Conservation (phyloP, 2,797 vertebrate species). For the Decapterus maruadsi region DNA sequence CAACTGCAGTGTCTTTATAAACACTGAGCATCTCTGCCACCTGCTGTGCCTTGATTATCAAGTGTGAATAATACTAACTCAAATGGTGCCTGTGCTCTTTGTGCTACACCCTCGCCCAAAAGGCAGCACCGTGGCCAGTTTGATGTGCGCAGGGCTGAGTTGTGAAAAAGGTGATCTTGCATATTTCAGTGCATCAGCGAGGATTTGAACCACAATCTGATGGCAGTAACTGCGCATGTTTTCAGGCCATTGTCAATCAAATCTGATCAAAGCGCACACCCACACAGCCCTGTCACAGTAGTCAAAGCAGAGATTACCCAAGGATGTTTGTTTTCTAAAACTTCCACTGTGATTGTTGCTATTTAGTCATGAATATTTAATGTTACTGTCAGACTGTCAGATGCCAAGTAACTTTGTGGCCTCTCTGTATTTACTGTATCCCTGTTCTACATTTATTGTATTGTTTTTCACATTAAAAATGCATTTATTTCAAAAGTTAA, state of each 20-base stretch:
- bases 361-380: not conserved
- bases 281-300: not conserved
- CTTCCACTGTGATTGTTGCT: not conserved
- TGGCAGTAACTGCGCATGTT: not conserved
- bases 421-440: too few relatives aligned
- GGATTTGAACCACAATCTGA: conserved; percentile 1
- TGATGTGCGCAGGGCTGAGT: not conserved
- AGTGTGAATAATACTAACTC: not conserved
- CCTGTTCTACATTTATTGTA: not conserved
- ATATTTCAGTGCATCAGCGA: not conserved
- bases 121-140: not conserved
- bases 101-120: not conserved
- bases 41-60: not conserved
- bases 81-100: not conserved
- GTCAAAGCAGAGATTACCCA: too few relatives aligned
- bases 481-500: not conserved
- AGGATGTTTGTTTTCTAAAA: not conserved
- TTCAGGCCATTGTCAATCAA: not conserved
- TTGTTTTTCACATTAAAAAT: not conserved
- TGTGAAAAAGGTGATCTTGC: not conserved
- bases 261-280: not conserved
- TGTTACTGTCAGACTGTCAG: not conserved
- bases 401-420: not conserved
- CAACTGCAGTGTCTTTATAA: not conserved
- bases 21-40: not conserved